phyloP scores from a whole-genome alignment of 1,140 invertebrate species.

The Prorops nasuta region DNA sequence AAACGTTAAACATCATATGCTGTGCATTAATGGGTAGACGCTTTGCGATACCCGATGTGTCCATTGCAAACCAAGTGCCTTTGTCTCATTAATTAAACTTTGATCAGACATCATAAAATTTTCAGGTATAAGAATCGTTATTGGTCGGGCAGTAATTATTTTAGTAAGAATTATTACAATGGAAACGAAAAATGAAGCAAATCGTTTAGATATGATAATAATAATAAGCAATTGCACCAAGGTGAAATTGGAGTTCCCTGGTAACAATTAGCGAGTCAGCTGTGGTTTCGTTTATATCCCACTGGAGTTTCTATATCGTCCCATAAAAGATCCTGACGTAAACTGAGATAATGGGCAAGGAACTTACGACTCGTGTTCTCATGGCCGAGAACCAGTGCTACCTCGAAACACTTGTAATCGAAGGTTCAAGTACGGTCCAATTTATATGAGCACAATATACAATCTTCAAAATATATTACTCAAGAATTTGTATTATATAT shows the following conservation, averaged over 20 bases:
- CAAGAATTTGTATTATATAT: too few species aligned
- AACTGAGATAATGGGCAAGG: conserved; percentile 35
- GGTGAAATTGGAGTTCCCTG: conserved; percentile 31
- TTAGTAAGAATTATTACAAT: conserved; percentile 5
- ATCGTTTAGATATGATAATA: conserved; percentile 7
- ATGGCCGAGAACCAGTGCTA: conserved; percentile 10
- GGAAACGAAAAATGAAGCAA: not conserved
- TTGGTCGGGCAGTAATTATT: conserved; percentile 1
- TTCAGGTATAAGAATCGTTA: conserved; percentile 8
- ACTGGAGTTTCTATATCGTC: conserved; percentile 32
- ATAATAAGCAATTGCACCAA: conserved; percentile 1
- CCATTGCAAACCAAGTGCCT: too few species aligned
- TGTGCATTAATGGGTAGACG: too few species aligned
- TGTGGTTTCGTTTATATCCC: conserved; percentile 30
- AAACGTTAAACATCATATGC: too few species aligned
- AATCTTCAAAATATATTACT: too few species aligned
- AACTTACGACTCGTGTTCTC: conserved; percentile 27
- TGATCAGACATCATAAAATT: too few species aligned
- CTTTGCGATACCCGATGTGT: too few species aligned
- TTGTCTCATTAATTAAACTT: too few species aligned
- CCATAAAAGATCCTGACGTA: conserved; percentile 32
- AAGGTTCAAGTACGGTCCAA: conserved; percentile 27
- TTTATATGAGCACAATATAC: conserved; percentile 27
- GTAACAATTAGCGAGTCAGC: conserved; percentile 35
- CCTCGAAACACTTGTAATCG: conserved; percentile 28